These are phyloP conservation scores for Drosophila mayaguana DNA, from an alignment of 2,888 invertebrate species.

Conservation along the genomic window DNA sequence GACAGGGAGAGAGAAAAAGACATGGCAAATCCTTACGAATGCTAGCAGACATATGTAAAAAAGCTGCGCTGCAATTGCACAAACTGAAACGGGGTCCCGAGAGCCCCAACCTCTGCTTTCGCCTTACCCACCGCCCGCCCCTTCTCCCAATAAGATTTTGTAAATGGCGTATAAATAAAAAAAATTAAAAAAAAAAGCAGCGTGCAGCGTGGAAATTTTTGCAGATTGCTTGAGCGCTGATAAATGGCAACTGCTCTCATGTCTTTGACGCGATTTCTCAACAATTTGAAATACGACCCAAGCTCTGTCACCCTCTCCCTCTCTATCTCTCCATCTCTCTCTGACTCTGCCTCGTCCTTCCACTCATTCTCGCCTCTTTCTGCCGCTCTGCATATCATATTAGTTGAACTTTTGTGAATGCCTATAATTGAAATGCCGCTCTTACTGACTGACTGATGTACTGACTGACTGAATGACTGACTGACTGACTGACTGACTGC, in stretches of 20 bases:
- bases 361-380: background rate
- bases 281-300: constrained; percentile 11
- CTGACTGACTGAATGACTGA: constrained; percentile 19
- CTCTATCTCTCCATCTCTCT: too few relatives aligned
- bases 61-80: constrained; percentile 57
- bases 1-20: constrained; percentile 29
- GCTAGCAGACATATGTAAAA: constrained; percentile 68
- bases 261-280: constrained; percentile 42
- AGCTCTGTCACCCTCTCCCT: background rate
- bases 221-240: constrained; percentile 66
- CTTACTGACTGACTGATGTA: constrained; percentile 24
- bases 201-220: constrained; percentile 49
- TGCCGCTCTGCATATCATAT: constrained; percentile 46
- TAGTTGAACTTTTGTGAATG: constrained; percentile 61
- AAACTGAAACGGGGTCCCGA: constrained; percentile 31
- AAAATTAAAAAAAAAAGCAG: constrained; percentile 1
- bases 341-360: background rate
- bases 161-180: constrained; percentile 56
- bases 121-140: background rate
- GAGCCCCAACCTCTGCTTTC: background rate
- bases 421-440: constrained; percentile 71
- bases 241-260: constrained; percentile 63
- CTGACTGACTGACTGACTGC: constrained; percentile 31
- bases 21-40: constrained; percentile 76
- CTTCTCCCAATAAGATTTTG: constrained; percentile 38